Evolutionary conservation across 2,797 vertebrate species (phyloP).

Genomic region (Novumbra hubbsi): DNA sequence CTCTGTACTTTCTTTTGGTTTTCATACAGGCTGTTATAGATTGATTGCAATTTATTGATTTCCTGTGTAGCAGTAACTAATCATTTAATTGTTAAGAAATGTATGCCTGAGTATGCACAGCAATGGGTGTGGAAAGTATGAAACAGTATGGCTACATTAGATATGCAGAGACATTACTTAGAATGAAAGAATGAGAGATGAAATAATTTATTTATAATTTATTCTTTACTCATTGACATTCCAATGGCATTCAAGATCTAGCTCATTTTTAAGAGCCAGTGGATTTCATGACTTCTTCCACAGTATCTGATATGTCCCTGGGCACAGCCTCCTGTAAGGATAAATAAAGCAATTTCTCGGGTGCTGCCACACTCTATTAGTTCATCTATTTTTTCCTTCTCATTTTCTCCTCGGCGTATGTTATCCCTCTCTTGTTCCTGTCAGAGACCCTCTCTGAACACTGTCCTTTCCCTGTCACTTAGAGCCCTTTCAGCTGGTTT

Average conservation of each 20-base stretch:
- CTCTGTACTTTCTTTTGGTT: not conserved
- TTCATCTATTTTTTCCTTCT: constrained; percentile 39
- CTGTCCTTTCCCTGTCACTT: constrained; percentile 59
- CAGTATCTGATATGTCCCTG: constrained; percentile 30
- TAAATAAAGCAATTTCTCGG: constrained; percentile 21
- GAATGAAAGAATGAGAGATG: constrained; percentile 26
- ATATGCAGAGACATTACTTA: constrained; percentile 57
- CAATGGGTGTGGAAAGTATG: constrained; percentile 13
- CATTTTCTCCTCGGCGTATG: constrained; percentile 17
- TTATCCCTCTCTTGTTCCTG: constrained; percentile 24
- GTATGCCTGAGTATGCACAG: constrained; percentile 2
- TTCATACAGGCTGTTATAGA: not conserved
- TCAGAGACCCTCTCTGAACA: constrained; percentile 41
- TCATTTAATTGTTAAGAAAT: not conserved
- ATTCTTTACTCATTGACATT: constrained; percentile 25
- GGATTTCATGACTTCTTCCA: constrained; percentile 37
- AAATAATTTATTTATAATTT: constrained; percentile 19
- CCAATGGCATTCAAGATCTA: constrained; percentile 27
- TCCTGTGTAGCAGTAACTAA: not conserved
- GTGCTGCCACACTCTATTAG: constrained; percentile 48
- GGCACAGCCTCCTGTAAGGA: constrained; percentile 20
- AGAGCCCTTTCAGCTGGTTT: constrained; percentile 51
- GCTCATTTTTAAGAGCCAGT: constrained; percentile 10
- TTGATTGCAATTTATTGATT: not conserved
- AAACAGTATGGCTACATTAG: not conserved